Evolutionary conservation across 2,797 vertebrate genomes (phyloP).

Genomic region (Sphaeramia orbicularis): DNA sequence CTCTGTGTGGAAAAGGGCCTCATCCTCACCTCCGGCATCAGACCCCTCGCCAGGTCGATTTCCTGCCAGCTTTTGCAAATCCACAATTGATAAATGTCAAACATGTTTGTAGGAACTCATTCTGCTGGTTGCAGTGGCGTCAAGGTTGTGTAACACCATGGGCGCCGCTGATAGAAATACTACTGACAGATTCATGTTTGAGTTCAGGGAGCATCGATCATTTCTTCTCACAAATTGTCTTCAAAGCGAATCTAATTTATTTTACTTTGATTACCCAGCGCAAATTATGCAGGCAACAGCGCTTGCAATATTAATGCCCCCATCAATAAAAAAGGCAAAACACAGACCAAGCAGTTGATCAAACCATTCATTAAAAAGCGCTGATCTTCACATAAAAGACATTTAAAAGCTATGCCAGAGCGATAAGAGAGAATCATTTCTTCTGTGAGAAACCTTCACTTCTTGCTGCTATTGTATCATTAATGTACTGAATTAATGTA

Average conservation of each 20-base stretch:
- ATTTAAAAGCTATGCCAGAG: constrained; percentile 3
- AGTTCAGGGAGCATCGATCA: constrained; percentile 34
- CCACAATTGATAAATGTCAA: constrained; percentile 71
- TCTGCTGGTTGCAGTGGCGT: constrained; percentile 47
- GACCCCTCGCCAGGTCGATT: constrained; percentile 45
- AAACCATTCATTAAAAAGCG: constrained; percentile 36
- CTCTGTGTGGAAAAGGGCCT: constrained; percentile 12
- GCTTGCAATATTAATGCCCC: constrained; percentile 26
- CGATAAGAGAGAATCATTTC: neutral
- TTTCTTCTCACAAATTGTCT: constrained; percentile 37
- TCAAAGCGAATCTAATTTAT: constrained; percentile 39
- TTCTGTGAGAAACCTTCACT: neutral
- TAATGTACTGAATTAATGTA: neutral
- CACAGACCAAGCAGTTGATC: neutral
- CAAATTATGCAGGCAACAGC: constrained; percentile 17
- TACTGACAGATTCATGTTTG: constrained; percentile 49
- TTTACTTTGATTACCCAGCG: constrained; percentile 32
- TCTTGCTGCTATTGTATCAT: neutral
- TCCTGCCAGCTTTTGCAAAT: constrained; percentile 44
- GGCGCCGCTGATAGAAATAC: constrained; percentile 45
- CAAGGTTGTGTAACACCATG: constrained; percentile 47
- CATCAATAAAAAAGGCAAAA: constrained; percentile 32
- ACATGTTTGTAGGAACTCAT: constrained; percentile 62
- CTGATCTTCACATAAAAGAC: constrained; percentile 17
- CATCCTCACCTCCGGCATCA: constrained; percentile 26